Evolutionary conservation across 2,888 invertebrate genomes (phyloP), one percentile per base, ranked within the genome.

Genomic region (Aleiodes alternator): DNA sequence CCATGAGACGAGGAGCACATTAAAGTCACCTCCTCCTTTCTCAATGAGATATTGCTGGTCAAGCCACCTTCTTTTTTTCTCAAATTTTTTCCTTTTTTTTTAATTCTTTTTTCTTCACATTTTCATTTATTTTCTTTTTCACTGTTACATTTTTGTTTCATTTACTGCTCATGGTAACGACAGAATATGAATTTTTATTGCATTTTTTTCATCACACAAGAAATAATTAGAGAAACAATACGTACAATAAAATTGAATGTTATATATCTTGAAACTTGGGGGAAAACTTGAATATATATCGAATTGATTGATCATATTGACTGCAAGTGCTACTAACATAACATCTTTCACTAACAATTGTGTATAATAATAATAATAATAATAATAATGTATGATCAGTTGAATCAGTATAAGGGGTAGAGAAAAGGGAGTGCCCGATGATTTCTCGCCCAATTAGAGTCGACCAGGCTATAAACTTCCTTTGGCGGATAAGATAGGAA

Each of bases 391-490:
- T 79, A 79, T 77, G 43, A 83, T 83, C 82, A 82, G 85, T 83
- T 51, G 68, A 31, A 51, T 23, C 38, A 43, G 29, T 68, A 31
- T 50, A 48, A 51, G 12, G 50, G 84, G 81, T 82, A 78, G 83
- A 83, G 80, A 80, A 81, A 87, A 87, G 87, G 88, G 88, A 88
- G 87, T 87, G 88, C 84, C 87, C 88, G 87, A 87, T 88, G 88
- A 88, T 88, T 88, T 88, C 88, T 88, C 86, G 86, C 87, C 88
- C 88, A 88, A 88, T 88, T 88, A 88, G 88, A 87, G 87, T 86
- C 87, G 87, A 87, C 87, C 85, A 85, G 87, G 87, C 88, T 87
- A 88, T 88, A 88, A 88, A 88, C 88, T 88, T 87, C 85, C 78
- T 84, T 80, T 75, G 83, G 82, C 83, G 87, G 88, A 88, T 88